Percentiles rank a stretch among this genome's conserved stretches.
Conservation (phyloP, 2,888 invertebrate genomes). For the Tryphoninae sp. region DNA sequence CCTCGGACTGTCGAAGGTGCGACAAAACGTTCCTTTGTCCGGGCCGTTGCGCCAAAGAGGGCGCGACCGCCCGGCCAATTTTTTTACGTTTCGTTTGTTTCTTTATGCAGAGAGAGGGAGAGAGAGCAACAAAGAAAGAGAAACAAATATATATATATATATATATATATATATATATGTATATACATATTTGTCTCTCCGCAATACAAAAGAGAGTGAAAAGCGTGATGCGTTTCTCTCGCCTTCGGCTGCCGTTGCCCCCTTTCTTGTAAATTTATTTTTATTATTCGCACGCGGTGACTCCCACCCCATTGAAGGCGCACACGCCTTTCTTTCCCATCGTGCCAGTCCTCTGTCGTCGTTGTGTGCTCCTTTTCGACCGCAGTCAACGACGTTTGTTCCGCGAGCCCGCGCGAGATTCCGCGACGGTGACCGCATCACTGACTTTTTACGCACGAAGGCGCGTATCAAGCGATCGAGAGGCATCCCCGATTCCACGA, state of each 20-base stretch:
- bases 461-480: constrained; percentile 54
- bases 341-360: constrained; percentile 31
- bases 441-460: constrained; percentile 67
- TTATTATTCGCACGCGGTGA: constrained; percentile 59
- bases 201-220: constrained; percentile 48
- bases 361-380: constrained; percentile 44
- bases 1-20: constrained; percentile 61
- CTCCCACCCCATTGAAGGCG: constrained; percentile 63
- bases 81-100: constrained; percentile 38
- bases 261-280: constrained; percentile 44
- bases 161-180: too few species aligned
- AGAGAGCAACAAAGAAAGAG: too few species aligned
- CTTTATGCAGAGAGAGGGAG: neutral
- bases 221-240: constrained; percentile 31
- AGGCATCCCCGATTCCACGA: constrained; percentile 49
- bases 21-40: constrained; percentile 72
- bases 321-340: constrained; percentile 40
- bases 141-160: too few species aligned
- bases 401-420: constrained; percentile 63
- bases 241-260: constrained; percentile 11
- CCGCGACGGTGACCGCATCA: constrained; percentile 71
- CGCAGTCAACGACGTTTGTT: constrained; percentile 53
- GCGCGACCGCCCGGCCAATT: constrained; percentile 53
- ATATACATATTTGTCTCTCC: neutral
- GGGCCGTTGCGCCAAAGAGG: constrained; percentile 22